phyloP scores from a whole-genome alignment of 2,113 vertebrate genomes.

The Myiagra hebetior region DNA sequence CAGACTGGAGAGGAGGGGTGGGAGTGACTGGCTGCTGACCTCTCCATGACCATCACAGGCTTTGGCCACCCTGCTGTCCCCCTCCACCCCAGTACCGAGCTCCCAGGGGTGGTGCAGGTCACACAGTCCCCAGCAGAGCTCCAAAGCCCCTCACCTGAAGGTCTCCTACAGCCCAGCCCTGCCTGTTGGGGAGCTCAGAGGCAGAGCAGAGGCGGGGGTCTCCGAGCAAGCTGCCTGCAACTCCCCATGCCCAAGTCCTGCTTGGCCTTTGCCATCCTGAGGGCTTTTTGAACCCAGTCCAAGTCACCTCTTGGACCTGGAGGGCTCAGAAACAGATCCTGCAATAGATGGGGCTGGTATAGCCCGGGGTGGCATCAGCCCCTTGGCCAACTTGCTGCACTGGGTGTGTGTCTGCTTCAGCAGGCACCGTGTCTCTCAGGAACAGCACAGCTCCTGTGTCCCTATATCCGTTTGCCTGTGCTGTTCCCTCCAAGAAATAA shows the following conservation, averaged over 20 bases:
- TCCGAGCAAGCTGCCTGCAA: background rate
- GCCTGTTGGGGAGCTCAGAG: background rate
- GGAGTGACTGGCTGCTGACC: background rate
- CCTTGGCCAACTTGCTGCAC: background rate
- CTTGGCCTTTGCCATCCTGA: background rate
- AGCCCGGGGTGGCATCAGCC: background rate
- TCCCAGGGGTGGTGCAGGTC: background rate
- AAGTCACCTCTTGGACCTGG: too few relatives aligned
- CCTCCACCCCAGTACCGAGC: fast-evolving
- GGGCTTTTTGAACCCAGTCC: background rate
- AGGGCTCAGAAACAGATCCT: background rate
- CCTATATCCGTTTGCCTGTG: fast-evolving
- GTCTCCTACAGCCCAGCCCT: background rate
- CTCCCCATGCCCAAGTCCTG: background rate
- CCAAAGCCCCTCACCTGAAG: background rate
- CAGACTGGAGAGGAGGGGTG: background rate
- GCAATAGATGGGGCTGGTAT: background rate
- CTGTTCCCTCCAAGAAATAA: background rate
- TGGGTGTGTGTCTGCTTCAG: fast-evolving
- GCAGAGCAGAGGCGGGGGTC: background rate
- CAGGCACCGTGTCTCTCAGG: fast-evolving
- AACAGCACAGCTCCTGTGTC: background rate
- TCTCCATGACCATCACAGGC: background rate
- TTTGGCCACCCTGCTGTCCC: background rate
- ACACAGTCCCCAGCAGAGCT: background rate